Evolutionary conservation across 2,797 vertebrate genomes (phyloP).

Genomic region (Cuniculus paca): DNA sequence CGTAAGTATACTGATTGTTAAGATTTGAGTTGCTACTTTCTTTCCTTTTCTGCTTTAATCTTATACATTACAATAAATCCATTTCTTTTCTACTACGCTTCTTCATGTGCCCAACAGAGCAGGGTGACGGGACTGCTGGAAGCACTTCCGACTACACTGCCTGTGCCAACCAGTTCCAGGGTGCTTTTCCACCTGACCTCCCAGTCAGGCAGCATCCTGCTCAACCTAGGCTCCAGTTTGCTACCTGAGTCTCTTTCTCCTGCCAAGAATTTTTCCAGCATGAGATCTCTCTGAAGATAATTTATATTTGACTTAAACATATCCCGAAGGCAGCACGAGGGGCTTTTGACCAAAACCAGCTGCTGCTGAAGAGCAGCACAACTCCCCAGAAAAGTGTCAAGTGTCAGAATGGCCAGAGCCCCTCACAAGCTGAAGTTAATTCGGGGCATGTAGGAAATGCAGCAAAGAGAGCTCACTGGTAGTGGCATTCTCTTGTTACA

Average conservation of each 20-base stretch:
- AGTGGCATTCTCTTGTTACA: not conserved
- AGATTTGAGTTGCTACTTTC: not conserved
- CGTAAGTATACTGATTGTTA: not conserved
- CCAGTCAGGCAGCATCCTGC: not conserved
- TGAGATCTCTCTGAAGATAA: conserved; percentile 3
- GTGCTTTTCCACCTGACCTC: not conserved
- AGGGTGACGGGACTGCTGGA: not conserved
- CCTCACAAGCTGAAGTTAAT: not conserved
- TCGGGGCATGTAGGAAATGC: not conserved
- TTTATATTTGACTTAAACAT: not conserved
- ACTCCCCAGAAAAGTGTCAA: not conserved
- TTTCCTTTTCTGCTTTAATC: not conserved
- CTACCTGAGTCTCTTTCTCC: not conserved
- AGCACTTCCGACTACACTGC: not conserved
- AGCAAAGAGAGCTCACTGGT: not conserved
- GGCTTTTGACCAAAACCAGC: not conserved
- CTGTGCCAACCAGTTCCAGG: not conserved
- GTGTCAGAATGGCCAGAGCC: not conserved
- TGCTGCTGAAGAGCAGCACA: not conserved
- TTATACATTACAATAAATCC: not conserved
- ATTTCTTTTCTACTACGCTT: not conserved
- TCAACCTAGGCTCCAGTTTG: not conserved
- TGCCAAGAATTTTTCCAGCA: conserved; percentile 15
- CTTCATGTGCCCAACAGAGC: not conserved
- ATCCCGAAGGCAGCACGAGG: not conserved